phyloP scores from a whole-genome alignment of 1,140 invertebrate species.

The Heliconius himera region DNA sequence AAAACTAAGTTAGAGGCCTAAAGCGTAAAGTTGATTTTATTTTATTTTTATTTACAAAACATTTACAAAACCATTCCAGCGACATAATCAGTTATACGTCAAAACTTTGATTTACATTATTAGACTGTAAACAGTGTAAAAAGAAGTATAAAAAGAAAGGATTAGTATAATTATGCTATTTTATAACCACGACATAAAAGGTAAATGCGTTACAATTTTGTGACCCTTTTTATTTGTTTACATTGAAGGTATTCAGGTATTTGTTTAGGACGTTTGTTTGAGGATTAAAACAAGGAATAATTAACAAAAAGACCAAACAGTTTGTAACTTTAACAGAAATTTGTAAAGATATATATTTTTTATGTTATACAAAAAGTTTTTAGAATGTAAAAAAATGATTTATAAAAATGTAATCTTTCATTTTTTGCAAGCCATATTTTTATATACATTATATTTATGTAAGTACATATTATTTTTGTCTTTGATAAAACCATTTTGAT shows the following conservation, averaged over 20 bases:
- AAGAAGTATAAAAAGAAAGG: neutral
- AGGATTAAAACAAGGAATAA: conserved; percentile 48
- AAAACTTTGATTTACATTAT: neutral
- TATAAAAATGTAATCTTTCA: neutral
- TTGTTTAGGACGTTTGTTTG: conserved; percentile 51
- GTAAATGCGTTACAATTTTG: conserved; percentile 17
- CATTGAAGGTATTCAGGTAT: conserved; percentile 43
- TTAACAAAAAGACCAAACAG: conserved; percentile 42
- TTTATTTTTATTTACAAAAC: neutral
- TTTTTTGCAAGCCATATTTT: neutral
- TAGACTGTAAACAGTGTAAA: neutral
- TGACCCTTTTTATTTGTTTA: conserved; percentile 27
- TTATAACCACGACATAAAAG: conserved; percentile 5
- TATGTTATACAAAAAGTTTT: neutral
- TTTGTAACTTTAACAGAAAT: neutral
- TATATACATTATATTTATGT: too few relatives aligned
- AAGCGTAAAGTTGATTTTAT: too few relatives aligned
- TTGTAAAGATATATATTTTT: neutral
- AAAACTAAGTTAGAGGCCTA: neutral
- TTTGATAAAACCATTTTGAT: too few relatives aligned
- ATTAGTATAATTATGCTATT: neutral
- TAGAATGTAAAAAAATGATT: neutral
- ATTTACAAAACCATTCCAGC: neutral
- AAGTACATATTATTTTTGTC: too few relatives aligned
- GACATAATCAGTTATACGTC: neutral